Percentiles rank a stretch among this genome's conserved stretches.
phyloP scores from a whole-genome alignment of 2,113 vertebrate genomes.

The Monopterus albus region DNA sequence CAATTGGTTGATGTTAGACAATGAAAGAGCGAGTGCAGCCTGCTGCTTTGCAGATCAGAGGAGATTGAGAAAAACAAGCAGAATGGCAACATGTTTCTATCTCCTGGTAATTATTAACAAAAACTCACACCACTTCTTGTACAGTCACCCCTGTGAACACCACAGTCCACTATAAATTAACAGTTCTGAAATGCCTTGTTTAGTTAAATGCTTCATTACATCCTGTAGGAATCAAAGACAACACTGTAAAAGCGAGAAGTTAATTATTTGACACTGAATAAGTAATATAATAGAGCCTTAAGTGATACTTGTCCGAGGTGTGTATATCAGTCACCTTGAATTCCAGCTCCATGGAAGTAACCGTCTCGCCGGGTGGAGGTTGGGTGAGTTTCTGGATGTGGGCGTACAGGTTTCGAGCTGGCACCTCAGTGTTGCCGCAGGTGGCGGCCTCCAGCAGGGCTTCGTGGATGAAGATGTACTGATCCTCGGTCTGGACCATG shows the following conservation, averaged over 20 bases:
- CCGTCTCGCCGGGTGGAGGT: conserved; percentile 91
- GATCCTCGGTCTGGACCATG: conserved; percentile 98
- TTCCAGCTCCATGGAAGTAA: conserved; percentile 95
- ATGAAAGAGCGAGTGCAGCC: background rate
- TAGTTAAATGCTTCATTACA: conserved; percentile 4
- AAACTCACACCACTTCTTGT: background rate
- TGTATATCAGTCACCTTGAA: conserved; percentile 87
- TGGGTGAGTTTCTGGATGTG: conserved; percentile 97
- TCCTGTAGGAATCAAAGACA: background rate
- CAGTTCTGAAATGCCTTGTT: background rate
- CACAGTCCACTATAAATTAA: background rate
- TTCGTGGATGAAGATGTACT: conserved; percentile 97
- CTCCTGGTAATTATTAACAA: background rate
- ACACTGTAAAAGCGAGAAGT: background rate
- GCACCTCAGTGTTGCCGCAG: conserved; percentile 92
- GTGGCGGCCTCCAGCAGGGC: conserved; percentile 93
- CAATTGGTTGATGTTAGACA: background rate
- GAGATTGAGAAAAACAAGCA: background rate
- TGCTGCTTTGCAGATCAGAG: background rate
- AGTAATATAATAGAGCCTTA: background rate
- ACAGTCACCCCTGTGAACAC: conserved; percentile 2
- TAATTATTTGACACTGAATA: background rate
- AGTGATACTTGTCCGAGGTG: background rate
- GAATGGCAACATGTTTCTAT: background rate
- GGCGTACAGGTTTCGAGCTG: conserved; percentile 92